Conservation (phyloP, 2,888 invertebrate species). For the Callosobruchus maculatus region DNA sequence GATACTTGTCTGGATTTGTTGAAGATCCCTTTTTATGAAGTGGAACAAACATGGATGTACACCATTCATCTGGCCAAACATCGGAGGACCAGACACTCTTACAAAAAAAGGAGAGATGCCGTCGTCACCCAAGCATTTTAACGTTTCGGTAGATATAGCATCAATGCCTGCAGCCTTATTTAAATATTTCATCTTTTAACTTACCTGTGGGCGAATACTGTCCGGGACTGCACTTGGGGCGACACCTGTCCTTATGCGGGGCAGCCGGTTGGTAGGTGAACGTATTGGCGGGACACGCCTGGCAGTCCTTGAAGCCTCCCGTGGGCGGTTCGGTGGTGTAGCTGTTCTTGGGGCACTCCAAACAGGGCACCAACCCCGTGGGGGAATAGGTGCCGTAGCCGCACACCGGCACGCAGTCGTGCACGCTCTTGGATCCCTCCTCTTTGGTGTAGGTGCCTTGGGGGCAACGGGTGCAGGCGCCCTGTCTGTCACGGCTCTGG, state of each 20-base stretch:
- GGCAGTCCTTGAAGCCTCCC: slow-evolving; percentile 90
- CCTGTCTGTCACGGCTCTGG: slow-evolving; percentile 89
- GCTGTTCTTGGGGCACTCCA: slow-evolving; percentile 91
- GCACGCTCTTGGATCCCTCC: slow-evolving; percentile 81
- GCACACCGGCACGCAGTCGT: slow-evolving; percentile 89
- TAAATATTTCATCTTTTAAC: too few relatives aligned
- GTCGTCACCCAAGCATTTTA: too few relatives aligned
- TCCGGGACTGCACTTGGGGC: slow-evolving; percentile 86
- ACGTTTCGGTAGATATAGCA: too few relatives aligned
- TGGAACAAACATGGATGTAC: too few relatives aligned
- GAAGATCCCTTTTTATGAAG: too few relatives aligned
- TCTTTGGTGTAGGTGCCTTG: slow-evolving; percentile 89
- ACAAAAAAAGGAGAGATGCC: too few relatives aligned
- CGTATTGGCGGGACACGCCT: slow-evolving; percentile 84
- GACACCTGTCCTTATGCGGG: slow-evolving; percentile 74
- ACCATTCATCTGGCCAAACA: too few relatives aligned
- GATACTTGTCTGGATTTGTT: too few relatives aligned
- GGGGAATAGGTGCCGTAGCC: slow-evolving; percentile 95
- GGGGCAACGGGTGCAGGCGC: slow-evolving; percentile 86
- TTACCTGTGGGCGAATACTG: slow-evolving; percentile 81
- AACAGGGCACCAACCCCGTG: slow-evolving; percentile 88
- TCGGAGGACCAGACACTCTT: too few relatives aligned
- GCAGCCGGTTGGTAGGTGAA: slow-evolving; percentile 92
- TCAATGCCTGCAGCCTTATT: too few relatives aligned
- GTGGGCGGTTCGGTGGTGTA: slow-evolving; percentile 84